These are phyloP conservation scores for Julus scandinavius DNA, from an alignment of 2,888 invertebrate species.

Conservation along the genomic window DNA sequence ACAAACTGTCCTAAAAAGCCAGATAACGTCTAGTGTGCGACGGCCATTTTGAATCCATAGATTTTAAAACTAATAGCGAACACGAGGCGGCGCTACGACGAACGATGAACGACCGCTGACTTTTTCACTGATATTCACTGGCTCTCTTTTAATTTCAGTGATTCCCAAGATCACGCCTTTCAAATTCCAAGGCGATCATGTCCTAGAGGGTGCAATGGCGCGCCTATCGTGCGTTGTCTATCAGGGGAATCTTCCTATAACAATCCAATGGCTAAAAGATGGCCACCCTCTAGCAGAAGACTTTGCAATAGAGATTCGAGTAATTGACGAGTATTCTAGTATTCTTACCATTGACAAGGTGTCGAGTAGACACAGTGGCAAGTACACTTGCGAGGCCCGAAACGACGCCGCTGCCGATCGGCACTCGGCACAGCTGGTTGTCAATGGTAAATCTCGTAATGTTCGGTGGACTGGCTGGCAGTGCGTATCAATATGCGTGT, in stretches of 20 bases:
- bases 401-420: constrained; percentile 54
- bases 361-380: constrained; percentile 57
- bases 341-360: constrained; percentile 60
- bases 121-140: constrained; percentile 50
- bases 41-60: constrained; percentile 3
- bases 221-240: constrained; percentile 56
- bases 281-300: constrained; percentile 45
- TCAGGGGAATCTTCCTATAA: constrained; percentile 55
- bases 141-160: constrained; percentile 55
- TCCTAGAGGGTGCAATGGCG: constrained; percentile 55
- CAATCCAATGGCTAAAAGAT: constrained; percentile 55
- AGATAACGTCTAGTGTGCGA: neutral
- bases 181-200: constrained; percentile 54
- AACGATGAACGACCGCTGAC: constrained; percentile 23
- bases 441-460: constrained; percentile 55
- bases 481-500: constrained; percentile 52
- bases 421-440: constrained; percentile 55
- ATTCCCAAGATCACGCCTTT: constrained; percentile 56
- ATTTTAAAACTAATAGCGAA: neutral
- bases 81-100: neutral
- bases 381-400: constrained; percentile 57
- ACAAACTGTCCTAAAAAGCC: neutral
- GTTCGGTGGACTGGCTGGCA: constrained; percentile 51
- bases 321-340: constrained; percentile 56
- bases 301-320: constrained; percentile 44